These are phyloP conservation scores for Pan paniscus DNA, from an alignment of 2,113 vertebrate genomes.

Conservation along the genomic window DNA sequence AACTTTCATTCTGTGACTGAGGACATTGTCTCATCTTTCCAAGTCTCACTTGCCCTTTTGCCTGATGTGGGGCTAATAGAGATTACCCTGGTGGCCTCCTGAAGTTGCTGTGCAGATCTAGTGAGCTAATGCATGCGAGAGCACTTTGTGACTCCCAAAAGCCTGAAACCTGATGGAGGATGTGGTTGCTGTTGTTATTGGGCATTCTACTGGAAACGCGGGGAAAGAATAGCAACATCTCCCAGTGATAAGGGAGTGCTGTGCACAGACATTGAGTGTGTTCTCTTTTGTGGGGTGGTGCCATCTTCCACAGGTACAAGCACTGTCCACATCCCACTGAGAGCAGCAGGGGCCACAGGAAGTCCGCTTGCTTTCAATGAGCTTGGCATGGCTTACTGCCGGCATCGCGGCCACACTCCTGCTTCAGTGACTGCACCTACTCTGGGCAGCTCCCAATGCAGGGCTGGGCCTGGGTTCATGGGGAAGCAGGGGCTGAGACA, in stretches of 20 bases:
- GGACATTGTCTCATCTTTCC: background rate
- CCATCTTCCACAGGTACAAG: background rate
- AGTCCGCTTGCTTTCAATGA: background rate
- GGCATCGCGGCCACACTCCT: fast-evolving
- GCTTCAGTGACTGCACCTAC: background rate
- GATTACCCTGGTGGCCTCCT: background rate
- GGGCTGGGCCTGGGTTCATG: background rate
- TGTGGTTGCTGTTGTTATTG: fast-evolving
- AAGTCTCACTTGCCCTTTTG: background rate
- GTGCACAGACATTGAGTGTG: background rate
- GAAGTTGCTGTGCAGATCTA: background rate
- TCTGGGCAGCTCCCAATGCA: background rate
- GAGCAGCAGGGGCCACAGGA: background rate
- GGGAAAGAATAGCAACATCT: background rate
- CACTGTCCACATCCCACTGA: fast-evolving
- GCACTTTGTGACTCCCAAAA: background rate
- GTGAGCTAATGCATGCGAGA: fast-evolving
- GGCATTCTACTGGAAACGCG: background rate
- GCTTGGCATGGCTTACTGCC: fast-evolving
- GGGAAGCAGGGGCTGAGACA: background rate
- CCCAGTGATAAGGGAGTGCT: fast-evolving
- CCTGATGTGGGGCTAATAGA: background rate
- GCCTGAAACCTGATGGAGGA: background rate
- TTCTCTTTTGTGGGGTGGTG: background rate
- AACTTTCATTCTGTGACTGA: background rate